Evolutionary conservation across 2,113 vertebrate genomes (phyloP).

Genomic region (Megaptera novaeangliae): DNA sequence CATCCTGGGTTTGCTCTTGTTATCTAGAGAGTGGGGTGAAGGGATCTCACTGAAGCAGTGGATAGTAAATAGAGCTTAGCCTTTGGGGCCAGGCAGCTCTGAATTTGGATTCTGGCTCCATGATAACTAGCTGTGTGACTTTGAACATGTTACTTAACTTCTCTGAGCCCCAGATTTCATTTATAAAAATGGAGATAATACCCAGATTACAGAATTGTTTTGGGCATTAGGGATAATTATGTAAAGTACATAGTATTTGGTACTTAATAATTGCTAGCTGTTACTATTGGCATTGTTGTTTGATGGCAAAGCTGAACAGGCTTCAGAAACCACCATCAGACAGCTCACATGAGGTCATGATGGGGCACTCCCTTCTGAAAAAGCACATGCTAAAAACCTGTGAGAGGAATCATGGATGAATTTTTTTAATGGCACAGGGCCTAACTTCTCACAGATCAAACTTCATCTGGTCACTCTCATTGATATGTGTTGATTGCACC

Average conservation of each 20-base stretch:
- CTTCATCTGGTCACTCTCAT: not conserved
- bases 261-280: not conserved
- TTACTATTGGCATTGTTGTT: not conserved
- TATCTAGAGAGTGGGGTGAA: not conserved
- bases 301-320: not conserved
- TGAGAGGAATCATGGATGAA: not conserved
- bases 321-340: not conserved
- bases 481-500: not conserved
- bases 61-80: not conserved
- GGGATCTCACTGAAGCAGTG: not conserved
- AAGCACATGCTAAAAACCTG: not conserved
- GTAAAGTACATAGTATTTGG: not conserved
- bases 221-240: not conserved
- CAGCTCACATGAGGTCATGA: not conserved
- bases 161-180: not conserved
- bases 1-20: not conserved
- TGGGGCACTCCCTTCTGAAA: not conserved
- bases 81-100: not conserved
- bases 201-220: not conserved
- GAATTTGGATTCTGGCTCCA: not conserved
- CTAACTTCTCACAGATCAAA: not conserved
- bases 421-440: not conserved
- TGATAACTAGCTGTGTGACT: not conserved
- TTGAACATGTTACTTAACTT: not conserved
- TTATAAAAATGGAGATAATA: constrained; percentile 4